Conservation (phyloP, 92 coral and sea anemone genomes). For the Epizoanthus ramosus region DNA sequence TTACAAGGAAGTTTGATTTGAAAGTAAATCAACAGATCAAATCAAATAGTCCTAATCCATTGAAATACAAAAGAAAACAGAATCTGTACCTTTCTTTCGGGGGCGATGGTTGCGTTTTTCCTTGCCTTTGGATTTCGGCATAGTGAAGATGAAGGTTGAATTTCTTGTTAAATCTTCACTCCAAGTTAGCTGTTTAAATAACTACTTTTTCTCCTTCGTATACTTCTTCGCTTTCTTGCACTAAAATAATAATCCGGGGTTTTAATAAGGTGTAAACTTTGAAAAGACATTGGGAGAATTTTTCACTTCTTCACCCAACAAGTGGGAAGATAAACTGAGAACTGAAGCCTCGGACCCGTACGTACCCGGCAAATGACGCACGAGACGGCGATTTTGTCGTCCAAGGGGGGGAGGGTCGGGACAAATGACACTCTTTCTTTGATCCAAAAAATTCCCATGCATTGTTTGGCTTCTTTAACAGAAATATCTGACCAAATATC, state of each 20-base stretch:
- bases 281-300: constrained; percentile 85
- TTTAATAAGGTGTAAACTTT: constrained; percentile 59
- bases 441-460: too few species aligned
- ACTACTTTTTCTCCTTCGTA: constrained; percentile 88
- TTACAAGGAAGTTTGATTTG: neutral
- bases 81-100: constrained; percentile 68
- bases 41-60: neutral
- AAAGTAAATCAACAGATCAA: constrained; percentile 1
- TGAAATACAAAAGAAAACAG: constrained; percentile 17
- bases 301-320: constrained; percentile 86
- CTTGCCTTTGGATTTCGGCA: constrained; percentile 81
- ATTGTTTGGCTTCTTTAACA: too few species aligned
- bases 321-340: constrained; percentile 82
- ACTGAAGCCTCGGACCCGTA: constrained; percentile 24
- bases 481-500: too few species aligned
- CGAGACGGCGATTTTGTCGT: neutral
- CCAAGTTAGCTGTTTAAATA: constrained; percentile 66
- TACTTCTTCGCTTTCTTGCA: constrained; percentile 84
- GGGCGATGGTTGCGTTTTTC: constrained; percentile 71
- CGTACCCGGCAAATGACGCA: constrained; percentile 33
- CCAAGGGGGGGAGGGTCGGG: neutral
- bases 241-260: constrained; percentile 64
- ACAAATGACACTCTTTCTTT: too few species aligned
- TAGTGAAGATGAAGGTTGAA: constrained; percentile 49
- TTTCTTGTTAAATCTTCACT: constrained; percentile 7